Conservation (phyloP, 2,797 vertebrate species). For the Manis crassicaudata region DNA sequence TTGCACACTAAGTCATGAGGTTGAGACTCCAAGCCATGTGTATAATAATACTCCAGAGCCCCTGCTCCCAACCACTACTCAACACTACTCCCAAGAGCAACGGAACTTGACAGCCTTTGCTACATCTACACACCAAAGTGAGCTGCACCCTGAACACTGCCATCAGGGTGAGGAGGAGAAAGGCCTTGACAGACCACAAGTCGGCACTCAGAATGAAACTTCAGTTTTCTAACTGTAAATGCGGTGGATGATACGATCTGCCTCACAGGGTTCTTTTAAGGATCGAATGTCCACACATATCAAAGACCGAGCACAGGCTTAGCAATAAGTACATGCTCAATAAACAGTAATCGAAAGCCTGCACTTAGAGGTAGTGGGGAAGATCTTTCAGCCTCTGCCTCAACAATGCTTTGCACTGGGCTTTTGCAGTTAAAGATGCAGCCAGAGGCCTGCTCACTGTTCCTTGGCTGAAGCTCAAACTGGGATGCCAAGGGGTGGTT, state of each 20-base stretch:
- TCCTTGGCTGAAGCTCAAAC: background rate
- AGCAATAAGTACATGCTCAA: background rate
- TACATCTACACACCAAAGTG: background rate
- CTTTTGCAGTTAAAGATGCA: background rate
- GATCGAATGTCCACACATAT: background rate
- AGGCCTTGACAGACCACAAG: background rate
- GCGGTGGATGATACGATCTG: background rate
- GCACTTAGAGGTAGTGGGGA: background rate
- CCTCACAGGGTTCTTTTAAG: background rate
- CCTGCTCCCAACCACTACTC: background rate
- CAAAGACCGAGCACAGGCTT: background rate
- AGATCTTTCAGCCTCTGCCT: background rate
- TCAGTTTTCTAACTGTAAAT: background rate
- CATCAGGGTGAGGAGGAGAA: background rate
- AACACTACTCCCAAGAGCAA: background rate
- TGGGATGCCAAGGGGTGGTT: background rate
- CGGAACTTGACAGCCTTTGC: fast-evolving
- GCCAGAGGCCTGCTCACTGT: background rate
- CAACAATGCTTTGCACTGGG: background rate
- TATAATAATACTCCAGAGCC: background rate
- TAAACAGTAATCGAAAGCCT: background rate
- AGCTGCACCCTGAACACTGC: background rate
- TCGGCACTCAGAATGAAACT: background rate
- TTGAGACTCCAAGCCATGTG: background rate
- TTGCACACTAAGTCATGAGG: background rate